Percentiles rank a stretch among this genome's conserved stretches.
phyloP scores from a whole-genome alignment of 2,113 vertebrate species.

The Ploceus nigricollis region DNA sequence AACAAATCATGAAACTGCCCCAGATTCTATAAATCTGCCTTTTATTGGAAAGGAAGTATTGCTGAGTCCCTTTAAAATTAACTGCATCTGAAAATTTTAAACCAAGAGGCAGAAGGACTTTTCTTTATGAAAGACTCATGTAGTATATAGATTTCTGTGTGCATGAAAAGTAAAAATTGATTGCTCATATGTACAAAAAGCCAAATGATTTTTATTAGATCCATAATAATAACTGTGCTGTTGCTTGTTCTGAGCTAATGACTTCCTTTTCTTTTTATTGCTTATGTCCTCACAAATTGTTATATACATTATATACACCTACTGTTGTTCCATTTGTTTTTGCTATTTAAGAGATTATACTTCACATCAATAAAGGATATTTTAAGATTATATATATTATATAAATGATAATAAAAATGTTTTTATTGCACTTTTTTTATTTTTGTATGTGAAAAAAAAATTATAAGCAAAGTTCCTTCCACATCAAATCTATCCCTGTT shows the following conservation, averaged over 20 bases:
- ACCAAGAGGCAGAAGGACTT: background rate
- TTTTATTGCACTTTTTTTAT: background rate
- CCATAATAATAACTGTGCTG: background rate
- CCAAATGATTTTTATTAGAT: slow-evolving; percentile 20
- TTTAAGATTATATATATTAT: background rate
- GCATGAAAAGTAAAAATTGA: background rate
- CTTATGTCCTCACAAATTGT: background rate
- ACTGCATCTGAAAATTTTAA: background rate
- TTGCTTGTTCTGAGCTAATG: background rate
- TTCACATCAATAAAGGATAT: background rate
- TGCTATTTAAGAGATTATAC: slow-evolving; percentile 34
- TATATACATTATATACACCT: background rate
- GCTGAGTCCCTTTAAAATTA: background rate
- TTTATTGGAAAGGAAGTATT: background rate
- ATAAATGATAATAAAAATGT: background rate
- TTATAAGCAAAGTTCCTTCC: background rate
- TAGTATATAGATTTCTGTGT: background rate
- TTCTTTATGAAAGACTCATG: background rate
- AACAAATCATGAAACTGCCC: background rate
- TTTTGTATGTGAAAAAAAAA: background rate
- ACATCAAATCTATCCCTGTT: background rate
- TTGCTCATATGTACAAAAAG: background rate
- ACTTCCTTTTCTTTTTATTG: background rate
- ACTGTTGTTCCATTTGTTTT: background rate
- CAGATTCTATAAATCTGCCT: background rate